phyloP scores from a whole-genome alignment of 2,888 invertebrate species.

The Cephus sareptanus region DNA sequence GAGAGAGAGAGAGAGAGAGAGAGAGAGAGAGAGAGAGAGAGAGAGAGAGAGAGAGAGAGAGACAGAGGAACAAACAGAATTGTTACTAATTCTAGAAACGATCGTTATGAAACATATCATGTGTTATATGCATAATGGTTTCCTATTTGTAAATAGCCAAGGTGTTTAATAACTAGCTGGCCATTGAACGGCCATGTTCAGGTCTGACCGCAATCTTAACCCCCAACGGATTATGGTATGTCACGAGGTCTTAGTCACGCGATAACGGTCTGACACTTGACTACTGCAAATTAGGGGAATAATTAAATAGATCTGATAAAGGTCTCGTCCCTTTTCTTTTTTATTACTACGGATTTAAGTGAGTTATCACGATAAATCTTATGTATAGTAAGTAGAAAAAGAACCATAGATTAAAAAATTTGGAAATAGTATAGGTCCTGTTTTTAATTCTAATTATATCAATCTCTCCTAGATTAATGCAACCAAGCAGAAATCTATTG shows the following conservation, averaged over 20 bases:
- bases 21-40: neutral
- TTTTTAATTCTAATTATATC: neutral
- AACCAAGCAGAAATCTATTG: neutral
- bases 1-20: neutral
- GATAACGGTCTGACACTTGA: neutral
- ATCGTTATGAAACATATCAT: conserved; percentile 18
- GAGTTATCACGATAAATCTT: neutral
- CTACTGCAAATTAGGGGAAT: neutral
- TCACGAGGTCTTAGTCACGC: conserved; percentile 6
- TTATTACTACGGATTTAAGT: neutral
- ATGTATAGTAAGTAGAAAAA: neutral
- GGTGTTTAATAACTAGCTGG: conserved; percentile 30
- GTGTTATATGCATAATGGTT: conserved; percentile 21
- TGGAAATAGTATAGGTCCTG: neutral
- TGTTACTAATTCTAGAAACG: conserved; percentile 15
- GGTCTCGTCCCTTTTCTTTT: neutral
- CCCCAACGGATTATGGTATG: conserved; percentile 22
- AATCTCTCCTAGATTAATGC: neutral
- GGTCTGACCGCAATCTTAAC: conserved; percentile 23
- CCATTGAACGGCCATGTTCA: conserved; percentile 17
- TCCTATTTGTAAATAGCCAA: conserved; percentile 26
- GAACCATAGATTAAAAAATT: neutral
- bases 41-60: conserved; percentile 4
- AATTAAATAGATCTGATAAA: neutral
- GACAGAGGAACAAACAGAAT: neutral